Evolutionary conservation across 2,888 invertebrate genomes (phyloP).

Genomic region (Lacanobia oleracea): DNA sequence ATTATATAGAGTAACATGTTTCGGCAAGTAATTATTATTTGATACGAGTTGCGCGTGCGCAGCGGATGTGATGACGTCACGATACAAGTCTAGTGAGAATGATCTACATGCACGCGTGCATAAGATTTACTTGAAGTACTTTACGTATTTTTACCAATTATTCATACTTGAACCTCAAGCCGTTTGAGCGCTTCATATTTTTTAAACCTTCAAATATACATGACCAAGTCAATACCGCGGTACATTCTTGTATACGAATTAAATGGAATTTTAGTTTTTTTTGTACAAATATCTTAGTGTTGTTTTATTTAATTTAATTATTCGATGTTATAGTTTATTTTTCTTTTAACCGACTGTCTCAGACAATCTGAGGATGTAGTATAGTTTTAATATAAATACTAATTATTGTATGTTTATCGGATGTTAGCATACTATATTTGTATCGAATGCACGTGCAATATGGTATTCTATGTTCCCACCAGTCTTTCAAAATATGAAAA

Average conservation of each 20-base stretch:
- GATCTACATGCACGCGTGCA: constrained; percentile 59
- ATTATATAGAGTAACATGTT: neutral
- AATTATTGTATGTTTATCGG: constrained; percentile 60
- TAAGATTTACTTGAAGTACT: constrained; percentile 60
- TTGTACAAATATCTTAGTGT: constrained; percentile 71
- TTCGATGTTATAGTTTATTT: constrained; percentile 62
- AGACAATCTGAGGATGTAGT: constrained; percentile 61
- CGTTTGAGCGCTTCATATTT: constrained; percentile 54
- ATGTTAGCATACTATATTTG: constrained; percentile 65
- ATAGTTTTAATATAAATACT: constrained; percentile 62
- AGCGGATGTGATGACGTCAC: constrained; percentile 57
- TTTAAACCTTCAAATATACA: constrained; percentile 42
- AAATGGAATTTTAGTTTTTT: constrained; percentile 62
- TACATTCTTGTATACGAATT: constrained; percentile 71
- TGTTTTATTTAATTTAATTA: constrained; percentile 63
- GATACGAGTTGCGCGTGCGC: constrained; percentile 32
- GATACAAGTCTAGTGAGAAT: constrained; percentile 65
- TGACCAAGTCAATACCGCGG: constrained; percentile 61
- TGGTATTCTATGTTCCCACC: constrained; percentile 64
- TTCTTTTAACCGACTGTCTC: constrained; percentile 45
- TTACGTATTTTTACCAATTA: constrained; percentile 62
- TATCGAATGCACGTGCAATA: constrained; percentile 68
- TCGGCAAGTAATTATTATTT: constrained; percentile 8
- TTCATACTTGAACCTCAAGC: constrained; percentile 48
- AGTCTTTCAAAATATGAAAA: constrained; percentile 52